These are phyloP conservation scores for Ptychobarbus kaznakovi DNA, from an alignment of 2,797 vertebrate genomes.

Conservation along the genomic window DNA sequence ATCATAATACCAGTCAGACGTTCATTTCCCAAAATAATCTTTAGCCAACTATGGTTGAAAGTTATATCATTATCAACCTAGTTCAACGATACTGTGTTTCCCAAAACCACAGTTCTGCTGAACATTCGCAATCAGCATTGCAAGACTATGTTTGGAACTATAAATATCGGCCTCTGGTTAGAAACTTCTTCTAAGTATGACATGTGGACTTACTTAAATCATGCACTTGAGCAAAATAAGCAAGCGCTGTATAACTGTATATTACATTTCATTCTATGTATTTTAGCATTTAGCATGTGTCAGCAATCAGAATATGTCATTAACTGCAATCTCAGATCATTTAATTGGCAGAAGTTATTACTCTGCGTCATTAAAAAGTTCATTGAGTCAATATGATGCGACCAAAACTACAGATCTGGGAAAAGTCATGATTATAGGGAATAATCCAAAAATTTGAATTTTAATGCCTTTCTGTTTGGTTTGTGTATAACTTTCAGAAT, in stretches of 20 bases:
- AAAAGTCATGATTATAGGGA: too few relatives aligned
- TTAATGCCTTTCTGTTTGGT: too few relatives aligned
- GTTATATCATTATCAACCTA: background rate
- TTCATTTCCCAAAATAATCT: background rate
- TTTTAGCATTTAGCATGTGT: too few relatives aligned
- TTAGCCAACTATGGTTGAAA: background rate
- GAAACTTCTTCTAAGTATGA: background rate
- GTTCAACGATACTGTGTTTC: background rate
- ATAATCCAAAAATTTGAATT: too few relatives aligned
- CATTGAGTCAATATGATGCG: too few relatives aligned
- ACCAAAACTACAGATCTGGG: too few relatives aligned
- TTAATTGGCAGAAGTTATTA: background rate
- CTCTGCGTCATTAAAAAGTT: too few relatives aligned
- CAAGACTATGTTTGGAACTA: background rate
- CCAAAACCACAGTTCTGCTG: background rate
- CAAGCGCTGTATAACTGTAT: background rate
- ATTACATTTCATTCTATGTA: background rate
- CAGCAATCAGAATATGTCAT: background rate
- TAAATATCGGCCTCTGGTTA: background rate
- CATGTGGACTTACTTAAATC: background rate
- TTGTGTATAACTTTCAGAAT: too few relatives aligned
- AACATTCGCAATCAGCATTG: background rate
- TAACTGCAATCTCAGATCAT: background rate
- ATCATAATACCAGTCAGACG: background rate
- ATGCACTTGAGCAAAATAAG: background rate